phyloP scores from a whole-genome alignment of 2,888 invertebrate species.

The Anthophora plumipes region DNA sequence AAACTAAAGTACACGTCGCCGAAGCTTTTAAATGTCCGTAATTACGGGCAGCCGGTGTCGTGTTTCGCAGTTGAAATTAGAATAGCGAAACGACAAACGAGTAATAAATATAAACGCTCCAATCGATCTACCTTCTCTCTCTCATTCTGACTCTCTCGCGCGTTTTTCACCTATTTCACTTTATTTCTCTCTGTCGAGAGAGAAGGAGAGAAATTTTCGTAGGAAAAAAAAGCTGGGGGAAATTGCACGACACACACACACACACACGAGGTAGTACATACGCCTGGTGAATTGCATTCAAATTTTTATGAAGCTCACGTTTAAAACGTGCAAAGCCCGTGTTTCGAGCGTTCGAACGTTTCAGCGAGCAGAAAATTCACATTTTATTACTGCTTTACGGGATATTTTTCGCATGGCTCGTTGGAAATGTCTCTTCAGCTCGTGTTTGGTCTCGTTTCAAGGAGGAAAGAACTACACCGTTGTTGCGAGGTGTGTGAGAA shows the following conservation, averaged over 20 bases:
- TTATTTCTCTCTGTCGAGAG: neutral
- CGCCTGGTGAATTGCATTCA: conserved; percentile 25
- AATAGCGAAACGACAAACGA: conserved; percentile 40
- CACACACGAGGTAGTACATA: too few relatives aligned
- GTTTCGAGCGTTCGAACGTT: conserved; percentile 37
- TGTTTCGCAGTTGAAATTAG: conserved; percentile 32
- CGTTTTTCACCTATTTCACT: neutral
- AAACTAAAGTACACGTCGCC: conserved; percentile 51
- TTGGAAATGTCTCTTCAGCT: conserved; percentile 10
- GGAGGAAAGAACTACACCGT: neutral
- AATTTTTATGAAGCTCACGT: conserved; percentile 47
- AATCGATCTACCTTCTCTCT: conserved; percentile 18
- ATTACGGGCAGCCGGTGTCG: conserved; percentile 38
- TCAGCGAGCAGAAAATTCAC: conserved; percentile 37
- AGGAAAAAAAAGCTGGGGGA: neutral
- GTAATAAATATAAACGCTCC: conserved; percentile 37
- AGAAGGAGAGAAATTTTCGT: neutral
- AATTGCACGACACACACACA: conserved; percentile 17
- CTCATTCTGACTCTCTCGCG: neutral
- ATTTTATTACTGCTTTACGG: conserved; percentile 33
- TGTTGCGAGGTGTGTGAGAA: neutral
- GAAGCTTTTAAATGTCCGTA: conserved; percentile 45
- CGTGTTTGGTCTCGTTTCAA: conserved; percentile 5
- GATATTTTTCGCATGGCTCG: conserved; percentile 18
- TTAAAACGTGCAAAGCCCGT: conserved; percentile 14